Base-by-base conservation (phyloP, 2,888 invertebrate species). In the Monopis laevigella region DNA sequence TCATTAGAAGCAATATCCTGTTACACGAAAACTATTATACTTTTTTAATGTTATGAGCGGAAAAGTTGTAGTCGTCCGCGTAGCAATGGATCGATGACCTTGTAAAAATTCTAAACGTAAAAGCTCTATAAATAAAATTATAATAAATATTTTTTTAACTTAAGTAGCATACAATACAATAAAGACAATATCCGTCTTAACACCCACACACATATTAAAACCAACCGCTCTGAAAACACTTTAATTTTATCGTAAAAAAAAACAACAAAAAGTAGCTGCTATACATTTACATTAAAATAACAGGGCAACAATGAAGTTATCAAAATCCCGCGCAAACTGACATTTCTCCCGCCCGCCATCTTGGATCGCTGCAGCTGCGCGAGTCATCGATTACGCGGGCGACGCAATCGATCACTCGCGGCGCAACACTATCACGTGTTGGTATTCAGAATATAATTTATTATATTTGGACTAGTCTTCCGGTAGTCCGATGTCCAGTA, bases 381-480 rank as follows among this genome's bases (percentile, higher is more conserved):
- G 36, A 35, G 30, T 51, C 51, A 62, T 65, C 68, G 65, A 63
- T 64, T 64, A 62, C 51, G 46, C 38, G 43, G 46, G 45, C 48
- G 39, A 49, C 47, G 44, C 59, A 55, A 69, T 70, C 69, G 65
- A 72, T 72, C 70, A 68, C 21, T 46, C 47, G 50, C 50, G 48
- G 50, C 49, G 46, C 39, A 40, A 40, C 59, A 55, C 65, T 69
- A 68, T 65, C 63, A 52, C 48, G 48, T 24, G 38, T 17, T 27
- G 34, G 35, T 59, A 53, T 48, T 48, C 63, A 56, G 58, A 32
- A 32, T 16, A 36, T 71, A 67, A 72, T 73, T 67, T 69, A 71
- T 74, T 69, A 72, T 67, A 67, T 69, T 67, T 65, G 62, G 59
- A 61, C 59, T 59, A 56, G 60, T 65, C 67, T 69, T 72, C 72